Base-by-base conservation (phyloP, 1,140 invertebrate genomes). In the Scaptomyza montana region DNA sequence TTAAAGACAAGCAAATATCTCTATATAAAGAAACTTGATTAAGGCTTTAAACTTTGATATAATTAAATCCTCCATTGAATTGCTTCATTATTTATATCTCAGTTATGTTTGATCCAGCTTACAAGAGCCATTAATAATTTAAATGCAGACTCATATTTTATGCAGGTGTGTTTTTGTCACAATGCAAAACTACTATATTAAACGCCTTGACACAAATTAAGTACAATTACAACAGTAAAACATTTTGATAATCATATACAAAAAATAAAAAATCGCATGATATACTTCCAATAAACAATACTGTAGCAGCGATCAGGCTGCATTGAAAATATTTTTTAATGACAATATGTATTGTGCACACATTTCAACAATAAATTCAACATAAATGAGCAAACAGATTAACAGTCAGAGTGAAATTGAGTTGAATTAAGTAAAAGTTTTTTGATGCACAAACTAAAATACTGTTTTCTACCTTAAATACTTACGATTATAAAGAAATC, bases 241-340 rank as follows among this genome's bases (percentile, higher is more conserved):
- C 1, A n/a, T 16, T 16, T 16, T 16, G 16, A 16, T n/a, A 16
- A 16, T 74, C 77, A 78, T 71, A 69, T 78, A 67, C 56, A 64
- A 67, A 79, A 80, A 76, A 80, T 79, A 79, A 80, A 79, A 75
- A 80, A 73, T 56, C 65, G 67, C 61, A 70, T 51, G 60, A 69
- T 61, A 54, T 16, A 3, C 8, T 7, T n/a, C 51, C 46, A 46
- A 63, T 55, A 9, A 8, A 12, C 57, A 74, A 55, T 60, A 39
- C 46, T 47, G 5, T 33, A 59, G 2, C 21, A 1, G 16, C 3
- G 3, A 3, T 25, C 21, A 25, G 21, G 21, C 1, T 25, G 0
- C 1, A 3, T 25, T 9, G 8, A 36, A 0, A 2, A 12, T 1
- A 16, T 16, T 41, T 74, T 64, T 74, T 64, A 70, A 74, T 64